Base-by-base conservation (phyloP, 2,113 vertebrate genomes). In the Corvus cornix region DNA sequence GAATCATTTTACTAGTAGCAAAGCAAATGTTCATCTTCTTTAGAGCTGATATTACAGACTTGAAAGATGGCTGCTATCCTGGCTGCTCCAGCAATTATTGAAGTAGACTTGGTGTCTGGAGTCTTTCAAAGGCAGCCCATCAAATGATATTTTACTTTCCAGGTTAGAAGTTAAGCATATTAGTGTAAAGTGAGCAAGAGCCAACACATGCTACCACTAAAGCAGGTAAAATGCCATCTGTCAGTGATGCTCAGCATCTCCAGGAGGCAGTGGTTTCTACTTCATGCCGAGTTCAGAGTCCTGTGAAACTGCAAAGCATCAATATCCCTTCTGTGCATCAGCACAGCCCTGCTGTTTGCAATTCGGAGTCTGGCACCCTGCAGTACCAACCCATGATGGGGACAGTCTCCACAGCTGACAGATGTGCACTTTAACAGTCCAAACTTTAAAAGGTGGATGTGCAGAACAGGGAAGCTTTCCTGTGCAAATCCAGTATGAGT, bases 161-260 rank as follows among this genome's bases (percentile, higher is more conserved):
- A 92, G 67, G 46, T 83, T 85, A 88, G 62, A 90, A 94, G 92
- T 79, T 90, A 83, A 87, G 67, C 82, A 73, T 28, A 10, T 23
- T 76, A 87, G 31, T 41, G 64, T 72, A 79, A 85, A 89, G 48
- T 67, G 69, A 91, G 21, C 23, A 77, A 81, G 43, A 87, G 49
- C 44, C 77, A 89, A 75, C 56, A 89, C 69, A 82, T 48, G 28
- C 13, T 85, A 75, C 74, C 77, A 78, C 52, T 72, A 93, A 85
- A 94, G 53, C 27, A 62, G 79, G 67, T 41, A 77, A 92, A 83
- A 86, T 48, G 46, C 58, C 82, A 91, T 80, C 78, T 46, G 16
- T 66, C 78, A 88, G 58, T 3, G 0, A 31, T 73, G 46, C 31
- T 88, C 43, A 84, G 37, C 18, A 53, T 43, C 79, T 88, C 18